These are phyloP conservation scores for Linnaemya vulpina DNA, from an alignment of 2,888 invertebrate species.

Conservation along the genomic window DNA sequence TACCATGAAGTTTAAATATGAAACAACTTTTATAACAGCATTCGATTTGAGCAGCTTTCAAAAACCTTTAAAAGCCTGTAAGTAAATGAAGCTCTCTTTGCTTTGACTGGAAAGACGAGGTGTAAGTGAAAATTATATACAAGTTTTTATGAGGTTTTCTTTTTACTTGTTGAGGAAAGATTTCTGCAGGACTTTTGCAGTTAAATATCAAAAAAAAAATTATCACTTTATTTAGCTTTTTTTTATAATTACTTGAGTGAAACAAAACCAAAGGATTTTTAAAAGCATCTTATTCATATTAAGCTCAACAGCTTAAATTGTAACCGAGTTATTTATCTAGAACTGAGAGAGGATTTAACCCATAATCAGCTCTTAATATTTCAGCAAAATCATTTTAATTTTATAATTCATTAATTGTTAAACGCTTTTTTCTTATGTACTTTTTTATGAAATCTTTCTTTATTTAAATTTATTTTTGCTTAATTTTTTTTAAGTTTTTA, in stretches of 20 bases:
- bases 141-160: neutral
- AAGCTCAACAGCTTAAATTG: no score
- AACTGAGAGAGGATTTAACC: no score
- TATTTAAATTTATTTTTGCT: neutral
- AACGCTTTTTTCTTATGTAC: neutral
- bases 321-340: no score
- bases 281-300: no score
- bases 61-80: constrained; percentile 17
- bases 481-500: neutral
- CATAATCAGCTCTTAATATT: no score
- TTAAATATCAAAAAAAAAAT: no score
- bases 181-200: neutral
- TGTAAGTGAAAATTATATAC: constrained; percentile 2
- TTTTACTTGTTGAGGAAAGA: neutral
- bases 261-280: no score
- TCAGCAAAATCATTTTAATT: no score
- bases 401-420: neutral
- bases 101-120: constrained; percentile 5
- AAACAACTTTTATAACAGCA: constrained; percentile 58
- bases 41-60: constrained; percentile 17
- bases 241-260: no score
- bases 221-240: no score
- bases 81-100: constrained; percentile 35
- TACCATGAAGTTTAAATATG: constrained; percentile 53
- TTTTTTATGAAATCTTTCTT: neutral